Base-by-base conservation (phyloP, 2,888 invertebrate genomes). In the Hypolimnas misippus region DNA sequence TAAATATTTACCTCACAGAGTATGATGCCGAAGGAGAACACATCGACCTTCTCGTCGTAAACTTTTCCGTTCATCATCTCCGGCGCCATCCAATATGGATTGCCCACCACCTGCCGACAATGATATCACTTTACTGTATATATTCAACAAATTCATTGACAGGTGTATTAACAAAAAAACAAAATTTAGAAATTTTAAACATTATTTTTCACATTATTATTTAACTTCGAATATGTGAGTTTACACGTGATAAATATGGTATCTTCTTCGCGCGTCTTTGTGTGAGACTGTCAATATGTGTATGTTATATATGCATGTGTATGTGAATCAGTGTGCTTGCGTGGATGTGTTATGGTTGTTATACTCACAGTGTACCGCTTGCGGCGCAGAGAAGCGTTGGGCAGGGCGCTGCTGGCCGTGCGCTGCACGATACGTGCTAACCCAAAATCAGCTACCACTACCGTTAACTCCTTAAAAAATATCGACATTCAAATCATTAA, bases 41-140 rank as follows among this genome's bases (percentile, higher is more conserved):
- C 96, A 79, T 98, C 98, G 0, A 98, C 98, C 85, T 98, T 98
- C 82, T 98, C 98, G 79, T 98, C 98, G 83, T 98, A 98, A 70
- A 97, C 96, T 76, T 97, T 96, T 17, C 98, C 98, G 83, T 97
- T 97, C 97, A 98, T 97, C 98, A 98, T 98, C 87, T 98, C 98
- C 0, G 98, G 98, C 0, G 98, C 98, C 98, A 98, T 98, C 98
- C 98, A 98, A 86, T 98, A 98, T 0, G 98, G 98, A 93, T 98
- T 98, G 1, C 98, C 98, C 0, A 98, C 98, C 29, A 98, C 92
- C 92, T 92, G 80, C 2, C 21, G 38, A 46, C n/a, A 19, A 46
- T 21, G 25, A 21, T 29, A 19, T 29, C 5, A 4, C 2, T 31
- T 17, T 33, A 17, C n/a, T 25, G 8, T 10, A 17, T 33, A 33